Conservation (phyloP, 64 coral and sea anemone species). For the Stylophora pistillata region DNA sequence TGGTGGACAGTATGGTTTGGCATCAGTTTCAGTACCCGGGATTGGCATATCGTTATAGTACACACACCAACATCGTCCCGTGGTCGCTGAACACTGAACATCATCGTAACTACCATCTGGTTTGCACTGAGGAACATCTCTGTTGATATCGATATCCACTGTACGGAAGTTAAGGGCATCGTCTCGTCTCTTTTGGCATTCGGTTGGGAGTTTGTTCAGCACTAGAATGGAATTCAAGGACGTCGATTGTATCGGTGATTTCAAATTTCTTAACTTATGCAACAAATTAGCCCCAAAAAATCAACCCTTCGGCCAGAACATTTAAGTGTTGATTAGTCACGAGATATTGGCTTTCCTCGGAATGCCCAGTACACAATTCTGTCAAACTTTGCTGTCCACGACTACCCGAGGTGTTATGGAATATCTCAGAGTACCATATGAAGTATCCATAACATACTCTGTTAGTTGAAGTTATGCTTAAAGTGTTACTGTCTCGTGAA, state of each 20-base stretch:
- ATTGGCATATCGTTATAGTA: conserved; percentile 65
- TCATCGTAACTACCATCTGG: conserved; percentile 72
- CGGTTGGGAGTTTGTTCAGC: conserved; percentile 36
- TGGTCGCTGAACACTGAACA: conserved; percentile 67
- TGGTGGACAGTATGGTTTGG: conserved; percentile 74
- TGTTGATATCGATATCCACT: conserved; percentile 25
- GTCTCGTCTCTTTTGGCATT: conserved; percentile 68
- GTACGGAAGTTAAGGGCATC: conserved; percentile 58
- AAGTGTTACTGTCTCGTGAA: too few relatives aligned
- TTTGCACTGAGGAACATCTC: conserved; percentile 74
- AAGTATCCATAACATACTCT: too few relatives aligned
- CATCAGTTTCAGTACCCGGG: conserved; percentile 47
- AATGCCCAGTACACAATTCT: too few relatives aligned
- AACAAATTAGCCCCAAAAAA: too few relatives aligned
- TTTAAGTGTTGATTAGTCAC: too few relatives aligned
- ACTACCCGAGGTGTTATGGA: too few relatives aligned
- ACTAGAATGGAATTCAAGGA: not conserved
- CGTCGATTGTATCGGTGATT: not conserved
- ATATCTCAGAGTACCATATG: too few relatives aligned
- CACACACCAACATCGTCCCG: conserved; percentile 89
- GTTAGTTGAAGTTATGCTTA: too few relatives aligned
- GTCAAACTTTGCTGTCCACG: too few relatives aligned
- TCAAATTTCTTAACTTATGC: not conserved
- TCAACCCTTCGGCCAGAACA: too few relatives aligned
- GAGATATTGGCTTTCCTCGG: too few relatives aligned